These are phyloP conservation scores for crab-eating macaque (Macaca fascicularis) DNA, from an alignment of 2,113 vertebrate species.

Conservation along the genomic window DNA sequence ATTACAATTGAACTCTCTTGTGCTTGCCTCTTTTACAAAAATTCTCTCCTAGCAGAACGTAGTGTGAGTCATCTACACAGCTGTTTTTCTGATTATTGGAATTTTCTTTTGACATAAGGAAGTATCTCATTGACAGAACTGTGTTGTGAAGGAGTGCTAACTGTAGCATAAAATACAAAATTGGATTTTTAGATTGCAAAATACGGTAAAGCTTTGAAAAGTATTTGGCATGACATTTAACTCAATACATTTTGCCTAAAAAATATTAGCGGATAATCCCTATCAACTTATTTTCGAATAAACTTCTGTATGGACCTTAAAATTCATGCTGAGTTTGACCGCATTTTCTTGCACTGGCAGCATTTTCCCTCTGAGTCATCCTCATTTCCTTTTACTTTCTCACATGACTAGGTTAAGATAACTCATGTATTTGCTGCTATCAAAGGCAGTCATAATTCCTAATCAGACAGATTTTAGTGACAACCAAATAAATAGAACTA, in stretches of 20 bases:
- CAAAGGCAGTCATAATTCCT: not conserved
- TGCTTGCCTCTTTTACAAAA: slow-evolving; percentile 61
- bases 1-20: slow-evolving; percentile 77
- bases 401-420: not conserved
- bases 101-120: slow-evolving; percentile 66
- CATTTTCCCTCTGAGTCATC: not conserved
- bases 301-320: not conserved
- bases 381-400: slow-evolving; percentile 11
- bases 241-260: not conserved
- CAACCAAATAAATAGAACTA: slow-evolving; percentile 23
- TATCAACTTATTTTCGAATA: not conserved
- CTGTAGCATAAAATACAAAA: slow-evolving; percentile 63
- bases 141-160: slow-evolving; percentile 44
- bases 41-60: slow-evolving; percentile 57
- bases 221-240: not conserved
- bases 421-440: not conserved
- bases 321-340: not conserved
- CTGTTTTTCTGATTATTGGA: slow-evolving; percentile 73
- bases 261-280: not conserved
- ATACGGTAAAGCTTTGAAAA: slow-evolving; percentile 17
- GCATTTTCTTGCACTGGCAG: not conserved
- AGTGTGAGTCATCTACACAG: slow-evolving; percentile 74
- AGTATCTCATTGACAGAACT: slow-evolving; percentile 58
- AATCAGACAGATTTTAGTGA: slow-evolving; percentile 13
- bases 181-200: slow-evolving; percentile 58